Percentiles rank a stretch among this genome's conserved stretches.
phyloP scores from a whole-genome alignment of 2,888 invertebrate genomes.

The Coelopa pilipes region DNA sequence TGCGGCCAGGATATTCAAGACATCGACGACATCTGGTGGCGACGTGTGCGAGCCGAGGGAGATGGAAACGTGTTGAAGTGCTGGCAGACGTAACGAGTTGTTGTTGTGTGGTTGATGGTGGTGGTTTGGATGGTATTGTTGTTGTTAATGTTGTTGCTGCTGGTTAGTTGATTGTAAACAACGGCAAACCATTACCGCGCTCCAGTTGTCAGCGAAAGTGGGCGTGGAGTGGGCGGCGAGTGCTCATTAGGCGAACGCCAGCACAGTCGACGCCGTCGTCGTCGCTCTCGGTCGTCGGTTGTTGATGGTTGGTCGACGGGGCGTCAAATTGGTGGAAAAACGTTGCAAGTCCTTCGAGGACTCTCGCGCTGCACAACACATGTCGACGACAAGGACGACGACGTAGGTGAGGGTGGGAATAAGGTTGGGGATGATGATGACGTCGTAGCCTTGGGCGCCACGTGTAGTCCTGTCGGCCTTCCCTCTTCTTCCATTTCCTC shows the following conservation, averaged over 20 bases:
- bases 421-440: too few relatives aligned
- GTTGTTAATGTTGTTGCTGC: background rate
- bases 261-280: background rate
- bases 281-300: too few relatives aligned
- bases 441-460: slow-evolving; percentile 41
- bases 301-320: slow-evolving; percentile 45
- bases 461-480: slow-evolving; percentile 25
- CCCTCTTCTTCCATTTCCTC: too few relatives aligned
- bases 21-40: too few relatives aligned
- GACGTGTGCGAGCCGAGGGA: background rate
- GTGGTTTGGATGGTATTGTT: too few relatives aligned
- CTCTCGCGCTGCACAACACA: background rate
- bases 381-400: too few relatives aligned
- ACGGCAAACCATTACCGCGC: slow-evolving; percentile 25
- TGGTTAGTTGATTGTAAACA: slow-evolving; percentile 16
- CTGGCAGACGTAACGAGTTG: slow-evolving; percentile 23
- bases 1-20: too few relatives aligned
- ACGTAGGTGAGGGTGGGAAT: too few relatives aligned
- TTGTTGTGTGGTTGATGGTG: background rate
- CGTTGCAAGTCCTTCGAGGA: slow-evolving; percentile 33
- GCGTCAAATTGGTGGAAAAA: slow-evolving; percentile 52
- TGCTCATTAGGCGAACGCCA: slow-evolving; percentile 47
- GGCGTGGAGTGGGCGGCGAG: slow-evolving; percentile 43
- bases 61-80: slow-evolving; percentile 57
- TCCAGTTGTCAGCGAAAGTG: slow-evolving; percentile 15